Percentiles rank a stretch among this genome's conserved stretches.
These are phyloP conservation scores for Epicampocera succincta DNA, from an alignment of 2,888 invertebrate species.

Conservation along the genomic window DNA sequence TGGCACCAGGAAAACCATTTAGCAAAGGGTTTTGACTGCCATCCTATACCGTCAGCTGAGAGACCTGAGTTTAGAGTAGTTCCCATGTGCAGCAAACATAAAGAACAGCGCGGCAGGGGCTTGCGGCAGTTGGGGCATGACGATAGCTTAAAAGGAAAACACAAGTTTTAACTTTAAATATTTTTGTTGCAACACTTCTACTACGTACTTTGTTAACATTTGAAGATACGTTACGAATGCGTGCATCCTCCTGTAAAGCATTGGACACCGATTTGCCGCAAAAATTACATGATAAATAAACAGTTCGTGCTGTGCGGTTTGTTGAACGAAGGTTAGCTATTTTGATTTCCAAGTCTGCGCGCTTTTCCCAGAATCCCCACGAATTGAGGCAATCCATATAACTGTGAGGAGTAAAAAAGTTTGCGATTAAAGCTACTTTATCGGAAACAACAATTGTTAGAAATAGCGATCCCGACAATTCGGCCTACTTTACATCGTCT, in stretches of 20 bases:
- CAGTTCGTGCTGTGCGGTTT: constrained; percentile 85
- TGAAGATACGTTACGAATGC: constrained; percentile 80
- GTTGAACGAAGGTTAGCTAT: constrained; percentile 84
- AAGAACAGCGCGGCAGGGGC: constrained; percentile 95
- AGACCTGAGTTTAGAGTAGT: constrained; percentile 83
- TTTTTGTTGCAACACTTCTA: neutral
- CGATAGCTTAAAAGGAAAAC: constrained; percentile 84
- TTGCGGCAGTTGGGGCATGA: constrained; percentile 97
- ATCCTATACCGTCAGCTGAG: constrained; percentile 77
- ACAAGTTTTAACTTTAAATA: too few species aligned
- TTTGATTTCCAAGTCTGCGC: constrained; percentile 94
- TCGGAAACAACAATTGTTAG: too few species aligned
- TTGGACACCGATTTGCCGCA: constrained; percentile 96
- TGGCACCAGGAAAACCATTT: constrained; percentile 99
- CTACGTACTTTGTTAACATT: constrained; percentile 78
- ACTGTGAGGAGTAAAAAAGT: constrained; percentile 81
- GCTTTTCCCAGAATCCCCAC: constrained; percentile 95
- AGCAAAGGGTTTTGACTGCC: constrained; percentile 84
- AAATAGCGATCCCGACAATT: too few species aligned
- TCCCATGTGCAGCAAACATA: constrained; percentile 97
- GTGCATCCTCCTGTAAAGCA: constrained; percentile 86
- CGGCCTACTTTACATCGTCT: too few species aligned
- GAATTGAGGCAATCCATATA: constrained; percentile 92
- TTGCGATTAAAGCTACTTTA: too few species aligned
- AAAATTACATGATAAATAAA: constrained; percentile 95